Conservation (phyloP, 2,797 vertebrate genomes). For the Protosalanx chinensis region DNA sequence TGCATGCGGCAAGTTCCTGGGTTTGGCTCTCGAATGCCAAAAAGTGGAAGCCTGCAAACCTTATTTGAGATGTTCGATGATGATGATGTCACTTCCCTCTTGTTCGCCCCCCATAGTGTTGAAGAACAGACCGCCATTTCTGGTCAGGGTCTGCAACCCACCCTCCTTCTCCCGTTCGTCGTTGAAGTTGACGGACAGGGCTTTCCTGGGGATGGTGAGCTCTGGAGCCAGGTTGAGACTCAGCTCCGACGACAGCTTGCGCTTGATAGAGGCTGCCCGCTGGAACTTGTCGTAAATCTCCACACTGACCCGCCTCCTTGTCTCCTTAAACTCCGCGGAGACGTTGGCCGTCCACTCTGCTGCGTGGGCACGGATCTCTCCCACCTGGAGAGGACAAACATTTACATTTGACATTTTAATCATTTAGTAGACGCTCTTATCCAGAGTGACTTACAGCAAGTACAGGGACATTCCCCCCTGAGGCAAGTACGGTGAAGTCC, state of each 20-base stretch:
- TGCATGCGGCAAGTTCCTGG: not conserved
- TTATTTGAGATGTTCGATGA: constrained; percentile 86
- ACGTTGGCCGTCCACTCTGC: constrained; percentile 97
- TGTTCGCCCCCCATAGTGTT: constrained; percentile 82
- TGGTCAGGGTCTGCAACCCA: constrained; percentile 72
- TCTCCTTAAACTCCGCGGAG: constrained; percentile 95
- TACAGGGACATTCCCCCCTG: too few relatives aligned
- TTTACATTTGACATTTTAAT: too few relatives aligned
- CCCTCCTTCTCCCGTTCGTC: constrained; percentile 78
- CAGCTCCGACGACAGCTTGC: constrained; percentile 90
- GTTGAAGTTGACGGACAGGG: constrained; percentile 79
- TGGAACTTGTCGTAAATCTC: constrained; percentile 98
- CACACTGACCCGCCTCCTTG: constrained; percentile 87
- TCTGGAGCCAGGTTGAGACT: constrained; percentile 82
- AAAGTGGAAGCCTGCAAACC: not conserved
- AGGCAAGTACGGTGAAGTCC: too few relatives aligned
- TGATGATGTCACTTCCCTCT: constrained; percentile 77
- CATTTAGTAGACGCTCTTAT: too few relatives aligned
- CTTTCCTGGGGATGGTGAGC: constrained; percentile 81
- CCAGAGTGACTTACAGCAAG: too few relatives aligned
- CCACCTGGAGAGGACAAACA: constrained; percentile 73
- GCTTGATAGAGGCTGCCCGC: constrained; percentile 90
- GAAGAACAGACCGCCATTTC: constrained; percentile 81
- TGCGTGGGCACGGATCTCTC: constrained; percentile 93
- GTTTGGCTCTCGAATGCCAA: not conserved